Evolutionary conservation across 2,797 vertebrate species (phyloP).

Genomic region (Brachyrhaphis roseni): DNA sequence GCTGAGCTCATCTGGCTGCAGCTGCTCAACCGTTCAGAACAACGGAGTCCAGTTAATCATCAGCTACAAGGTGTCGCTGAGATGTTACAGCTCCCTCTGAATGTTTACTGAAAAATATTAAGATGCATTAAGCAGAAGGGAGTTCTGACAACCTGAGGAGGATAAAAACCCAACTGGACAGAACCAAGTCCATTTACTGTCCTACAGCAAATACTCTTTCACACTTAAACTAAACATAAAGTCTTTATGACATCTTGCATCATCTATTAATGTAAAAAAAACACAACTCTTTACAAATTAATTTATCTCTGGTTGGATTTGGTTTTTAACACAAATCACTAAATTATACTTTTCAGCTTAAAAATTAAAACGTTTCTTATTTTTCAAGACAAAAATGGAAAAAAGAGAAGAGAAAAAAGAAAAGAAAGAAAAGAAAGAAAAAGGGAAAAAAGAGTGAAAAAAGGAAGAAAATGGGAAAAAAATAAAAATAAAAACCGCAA

Average conservation of each 20-base stretch:
- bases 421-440: background rate
- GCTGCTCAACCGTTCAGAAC: background rate
- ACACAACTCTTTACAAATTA: too few relatives aligned
- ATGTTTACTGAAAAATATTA: background rate
- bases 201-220: background rate
- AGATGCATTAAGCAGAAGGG: constrained; percentile 1
- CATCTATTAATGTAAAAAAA: background rate
- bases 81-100: background rate
- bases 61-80: background rate
- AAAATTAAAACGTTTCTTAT: background rate
- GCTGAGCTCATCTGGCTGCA: constrained; percentile 8
- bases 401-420: background rate
- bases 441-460: too few relatives aligned
- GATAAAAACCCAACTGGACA: background rate
- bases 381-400: background rate
- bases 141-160: background rate
- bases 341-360: background rate
- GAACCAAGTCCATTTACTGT: background rate
- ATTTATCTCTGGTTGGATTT: too few relatives aligned
- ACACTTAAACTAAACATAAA: background rate
- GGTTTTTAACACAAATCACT: background rate
- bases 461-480: too few relatives aligned
- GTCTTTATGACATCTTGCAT: background rate
- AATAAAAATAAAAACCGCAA: background rate
- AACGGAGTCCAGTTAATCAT: constrained; percentile 5